Conservation (phyloP, 2,888 invertebrate species). For the Ichneumoninae sp. region DNA sequence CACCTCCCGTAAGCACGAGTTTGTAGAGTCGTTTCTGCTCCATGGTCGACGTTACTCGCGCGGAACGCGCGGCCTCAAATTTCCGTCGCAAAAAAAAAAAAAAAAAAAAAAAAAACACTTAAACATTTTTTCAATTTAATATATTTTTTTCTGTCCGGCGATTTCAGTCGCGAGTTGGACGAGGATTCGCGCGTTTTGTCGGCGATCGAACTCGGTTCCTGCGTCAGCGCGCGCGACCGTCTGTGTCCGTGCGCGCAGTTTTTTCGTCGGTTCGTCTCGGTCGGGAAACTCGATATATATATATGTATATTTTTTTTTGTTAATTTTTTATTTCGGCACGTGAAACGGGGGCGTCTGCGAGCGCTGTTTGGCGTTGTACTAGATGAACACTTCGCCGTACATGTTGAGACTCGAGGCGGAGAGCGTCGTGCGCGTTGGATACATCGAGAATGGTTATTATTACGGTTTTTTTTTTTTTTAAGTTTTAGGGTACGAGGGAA, state of each 20-base stretch:
- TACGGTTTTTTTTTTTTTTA: not conserved
- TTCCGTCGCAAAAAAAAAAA: not conserved
- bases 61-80: not conserved
- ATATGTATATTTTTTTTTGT: slow-evolving; percentile 1
- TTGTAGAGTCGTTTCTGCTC: slow-evolving; percentile 91
- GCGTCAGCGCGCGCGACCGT: not conserved
- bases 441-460: slow-evolving; percentile 68
- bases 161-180: not conserved
- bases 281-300: not conserved
- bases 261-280: not conserved
- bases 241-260: not conserved
- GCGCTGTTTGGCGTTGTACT: slow-evolving; percentile 74
- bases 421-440: slow-evolving; percentile 69
- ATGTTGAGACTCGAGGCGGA: slow-evolving; percentile 67
- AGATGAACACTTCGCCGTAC: slow-evolving; percentile 78
- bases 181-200: not conserved
- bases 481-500: slow-evolving; percentile 23
- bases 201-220: not conserved
- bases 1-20: slow-evolving; percentile 95
- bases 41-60: slow-evolving; percentile 74
- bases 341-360: slow-evolving; percentile 72
- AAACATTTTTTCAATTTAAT: no score
- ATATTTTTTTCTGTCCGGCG: not conserved
- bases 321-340: slow-evolving; percentile 50
- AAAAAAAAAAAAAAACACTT: no score